Evolutionary conservation across 2,888 invertebrate species (phyloP).

Genomic region (Dynastes hyllus): DNA sequence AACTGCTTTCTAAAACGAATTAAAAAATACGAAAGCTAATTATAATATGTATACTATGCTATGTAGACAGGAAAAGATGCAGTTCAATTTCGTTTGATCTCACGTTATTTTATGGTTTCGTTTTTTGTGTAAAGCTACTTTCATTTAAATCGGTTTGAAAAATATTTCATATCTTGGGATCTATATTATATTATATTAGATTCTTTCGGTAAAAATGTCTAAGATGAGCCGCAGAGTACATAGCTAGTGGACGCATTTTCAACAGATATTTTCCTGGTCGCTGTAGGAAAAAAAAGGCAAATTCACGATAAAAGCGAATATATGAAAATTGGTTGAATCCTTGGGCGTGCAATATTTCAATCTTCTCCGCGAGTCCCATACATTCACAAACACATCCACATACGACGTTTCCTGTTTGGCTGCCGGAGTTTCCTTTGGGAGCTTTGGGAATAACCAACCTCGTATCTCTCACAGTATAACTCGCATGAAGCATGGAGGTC

Average conservation of each 20-base stretch:
- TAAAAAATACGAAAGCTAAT: no score
- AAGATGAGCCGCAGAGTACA: neutral
- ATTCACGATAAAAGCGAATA: constrained; percentile 65
- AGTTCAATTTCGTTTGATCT: no score
- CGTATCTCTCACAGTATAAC: constrained; percentile 62
- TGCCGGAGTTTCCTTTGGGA: constrained; percentile 62
- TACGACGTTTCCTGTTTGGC: constrained; percentile 70
- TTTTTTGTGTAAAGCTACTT: neutral
- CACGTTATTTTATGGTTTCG: no score
- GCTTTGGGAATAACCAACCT: constrained; percentile 67
- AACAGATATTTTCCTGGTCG: constrained; percentile 57
- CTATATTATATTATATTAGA: no score
- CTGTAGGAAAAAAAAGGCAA: constrained; percentile 55
- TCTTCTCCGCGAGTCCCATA: constrained; percentile 65
- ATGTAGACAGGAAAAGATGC: no score
- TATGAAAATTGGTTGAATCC: constrained; percentile 70
- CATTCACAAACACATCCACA: constrained; percentile 53
- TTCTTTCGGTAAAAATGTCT: no score
- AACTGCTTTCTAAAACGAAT: no score
- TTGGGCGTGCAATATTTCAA: constrained; percentile 71
- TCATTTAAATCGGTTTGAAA: neutral
- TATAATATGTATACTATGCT: no score
- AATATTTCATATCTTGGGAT: neutral
- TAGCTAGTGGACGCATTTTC: constrained; percentile 25
- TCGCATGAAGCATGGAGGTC: constrained; percentile 69